Percentiles rank a stretch among this genome's conserved stretches.
Conservation (phyloP, 2,888 invertebrate species). For the Leucoma salicis region DNA sequence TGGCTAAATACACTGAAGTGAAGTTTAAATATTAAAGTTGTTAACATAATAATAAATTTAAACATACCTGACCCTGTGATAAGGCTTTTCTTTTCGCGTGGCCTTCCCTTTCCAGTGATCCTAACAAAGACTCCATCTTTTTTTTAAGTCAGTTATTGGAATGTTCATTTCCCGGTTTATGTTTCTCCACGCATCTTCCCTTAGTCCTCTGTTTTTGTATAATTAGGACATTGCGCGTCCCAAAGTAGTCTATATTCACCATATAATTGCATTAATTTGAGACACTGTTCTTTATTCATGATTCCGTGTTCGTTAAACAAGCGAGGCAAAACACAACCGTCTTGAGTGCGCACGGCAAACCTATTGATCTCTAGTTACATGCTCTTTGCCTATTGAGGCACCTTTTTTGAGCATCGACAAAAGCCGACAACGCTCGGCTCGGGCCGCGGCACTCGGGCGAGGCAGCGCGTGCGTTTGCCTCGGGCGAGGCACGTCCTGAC, state of each 20-base stretch:
- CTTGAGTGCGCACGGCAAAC: slow-evolving; percentile 24
- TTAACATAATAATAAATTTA: slow-evolving; percentile 1
- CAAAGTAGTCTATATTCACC: slow-evolving; percentile 1
- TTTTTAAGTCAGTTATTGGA: slow-evolving; percentile 13
- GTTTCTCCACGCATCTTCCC: slow-evolving; percentile 14
- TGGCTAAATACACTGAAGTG: neutral
- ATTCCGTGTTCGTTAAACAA: slow-evolving; percentile 18
- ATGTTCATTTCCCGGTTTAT: slow-evolving; percentile 15
- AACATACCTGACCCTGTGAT: slow-evolving; percentile 16
- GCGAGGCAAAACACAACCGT: slow-evolving; percentile 26
- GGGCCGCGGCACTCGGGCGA: slow-evolving; percentile 15
- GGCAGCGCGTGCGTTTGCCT: slow-evolving; percentile 1
- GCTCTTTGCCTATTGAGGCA: too few relatives aligned
- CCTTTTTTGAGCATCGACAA: slow-evolving; percentile 25
- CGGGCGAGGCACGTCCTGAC: slow-evolving; percentile 17
- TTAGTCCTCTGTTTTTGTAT: neutral
- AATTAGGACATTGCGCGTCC: neutral
- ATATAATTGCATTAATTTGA: slow-evolving; percentile 19
- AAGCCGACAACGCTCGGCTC: slow-evolving; percentile 27
- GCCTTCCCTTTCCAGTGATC: slow-evolving; percentile 14
- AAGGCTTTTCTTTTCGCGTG: slow-evolving; percentile 16
- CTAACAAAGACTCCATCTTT: slow-evolving; percentile 15
- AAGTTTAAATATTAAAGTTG: neutral
- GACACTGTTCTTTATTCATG: slow-evolving; percentile 28
- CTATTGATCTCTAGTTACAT: too few relatives aligned